phyloP scores from a whole-genome alignment of 1,140 invertebrate species.

The Thaumetopoea pityocampa region DNA sequence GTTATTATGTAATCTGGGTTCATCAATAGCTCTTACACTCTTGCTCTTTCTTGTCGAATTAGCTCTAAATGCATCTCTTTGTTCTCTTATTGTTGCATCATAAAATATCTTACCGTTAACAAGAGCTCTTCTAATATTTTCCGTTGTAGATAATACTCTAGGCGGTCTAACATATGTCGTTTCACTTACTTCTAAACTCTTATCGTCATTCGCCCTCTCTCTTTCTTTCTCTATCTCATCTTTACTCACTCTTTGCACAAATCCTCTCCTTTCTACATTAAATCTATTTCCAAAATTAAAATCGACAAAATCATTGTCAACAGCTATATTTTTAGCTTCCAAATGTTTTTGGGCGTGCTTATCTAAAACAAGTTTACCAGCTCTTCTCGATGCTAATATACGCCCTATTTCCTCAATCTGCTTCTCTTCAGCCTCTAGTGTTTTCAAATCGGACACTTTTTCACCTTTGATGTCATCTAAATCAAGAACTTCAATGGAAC shows the following conservation, averaged over 20 bases:
- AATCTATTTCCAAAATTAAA: constrained; percentile 60
- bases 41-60: constrained; percentile 49
- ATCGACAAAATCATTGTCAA: constrained; percentile 55
- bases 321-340: constrained; percentile 53
- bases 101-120: constrained; percentile 68
- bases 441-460: constrained; percentile 55
- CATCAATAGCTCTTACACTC: constrained; percentile 42
- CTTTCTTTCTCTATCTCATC: constrained; percentile 60
- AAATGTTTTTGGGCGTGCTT: constrained; percentile 63
- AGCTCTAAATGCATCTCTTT: constrained; percentile 41
- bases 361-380: constrained; percentile 55
- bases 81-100: constrained; percentile 57
- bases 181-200: constrained; percentile 64
- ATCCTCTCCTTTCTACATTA: constrained; percentile 48
- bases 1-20: constrained; percentile 12
- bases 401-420: constrained; percentile 73
- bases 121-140: constrained; percentile 59
- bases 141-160: constrained; percentile 55
- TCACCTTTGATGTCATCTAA: constrained; percentile 64
- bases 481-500: constrained; percentile 64
- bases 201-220: constrained; percentile 40
- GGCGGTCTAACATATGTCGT: constrained; percentile 61
- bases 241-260: constrained; percentile 58
- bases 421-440: constrained; percentile 66
- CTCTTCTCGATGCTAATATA: constrained; percentile 55